Evolutionary conservation across 2,113 vertebrate genomes (phyloP), one percentile per base, ranked within the genome.

Genomic region (Lamprotornis superbus): DNA sequence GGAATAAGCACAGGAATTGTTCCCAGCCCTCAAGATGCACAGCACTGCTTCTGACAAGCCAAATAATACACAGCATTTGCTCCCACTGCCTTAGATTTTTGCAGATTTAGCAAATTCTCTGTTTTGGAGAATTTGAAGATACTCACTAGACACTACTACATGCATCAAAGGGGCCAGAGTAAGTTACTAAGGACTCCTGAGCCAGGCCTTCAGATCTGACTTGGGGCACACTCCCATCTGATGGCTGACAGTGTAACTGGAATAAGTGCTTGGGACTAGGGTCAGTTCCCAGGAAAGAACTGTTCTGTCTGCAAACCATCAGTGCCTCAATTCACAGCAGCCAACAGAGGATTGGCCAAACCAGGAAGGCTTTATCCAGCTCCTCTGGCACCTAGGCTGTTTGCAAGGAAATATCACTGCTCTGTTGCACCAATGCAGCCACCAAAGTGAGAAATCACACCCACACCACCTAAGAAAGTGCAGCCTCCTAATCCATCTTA

Each of bases 1-100:
- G 80, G 78, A 88, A 95, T 74, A 95, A 96, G 25, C 59, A 77
- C 80, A 79, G 86, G 70, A 91, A 79, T 44, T 68, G 30, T 10
- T 40, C 60, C 30, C 4, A 10, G 64, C 39, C 60, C 56, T 80
- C 59, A 30, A 67, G 35, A 82, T 1, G 17, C 52, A 28, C 1
- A 52, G n/a, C 4, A 6, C 12, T n/a, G 61, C 44, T 59, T 59
- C 57, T 82, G 82, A 42, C 40, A 46, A 79, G 65, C 25, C 10
- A 74, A 90, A 60, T 6, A 35, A 63, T 0, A 35, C 1, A 11
- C 0, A 16, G 10, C 2, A 55, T 28, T 53, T 77, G 35, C 4
- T 39, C 42, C 20, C 80, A 21, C 4, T 5, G 20, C 10, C 37
- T 68, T 46, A 6, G 44, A 67, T 70, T 61, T 60, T 4, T 40